Conservation (phyloP, 1,140 invertebrate species). For the Mactra quadrangularis region DNA sequence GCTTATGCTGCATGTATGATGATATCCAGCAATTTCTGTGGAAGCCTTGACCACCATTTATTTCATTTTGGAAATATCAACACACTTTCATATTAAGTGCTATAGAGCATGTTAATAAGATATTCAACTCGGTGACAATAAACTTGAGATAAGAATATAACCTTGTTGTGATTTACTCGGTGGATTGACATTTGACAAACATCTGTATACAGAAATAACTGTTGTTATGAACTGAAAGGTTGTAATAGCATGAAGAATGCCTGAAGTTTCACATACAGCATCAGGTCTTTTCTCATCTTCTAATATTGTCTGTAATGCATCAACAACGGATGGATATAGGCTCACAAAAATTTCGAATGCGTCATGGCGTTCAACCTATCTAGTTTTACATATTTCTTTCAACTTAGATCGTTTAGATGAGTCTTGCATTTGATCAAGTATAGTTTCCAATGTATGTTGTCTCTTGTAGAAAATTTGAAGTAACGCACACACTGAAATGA, state of each 20-base stretch:
- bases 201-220: background rate
- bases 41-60: too few species aligned
- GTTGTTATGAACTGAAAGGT: background rate
- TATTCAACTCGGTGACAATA: background rate
- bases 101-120: background rate
- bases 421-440: too few species aligned
- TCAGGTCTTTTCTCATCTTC: background rate
- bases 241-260: slow-evolving; percentile 13
- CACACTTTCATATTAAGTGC: background rate
- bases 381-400: slow-evolving; percentile 3
- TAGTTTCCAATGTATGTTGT: too few species aligned
- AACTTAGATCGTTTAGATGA: too few species aligned
- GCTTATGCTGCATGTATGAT: too few species aligned
- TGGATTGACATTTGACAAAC: slow-evolving; percentile 1
- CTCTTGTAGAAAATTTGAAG: too few species aligned
- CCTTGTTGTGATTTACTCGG: background rate
- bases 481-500: too few species aligned
- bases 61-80: too few species aligned
- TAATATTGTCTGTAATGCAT: slow-evolving; percentile 1
- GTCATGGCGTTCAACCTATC: too few species aligned
- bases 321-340: slow-evolving; percentile 10
- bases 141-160: background rate
- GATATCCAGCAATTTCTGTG: too few species aligned
- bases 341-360: slow-evolving; percentile 16
- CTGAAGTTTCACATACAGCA: too few species aligned